Conservation (phyloP, 2,888 invertebrate species). For the Drosophila acutilabella region DNA sequence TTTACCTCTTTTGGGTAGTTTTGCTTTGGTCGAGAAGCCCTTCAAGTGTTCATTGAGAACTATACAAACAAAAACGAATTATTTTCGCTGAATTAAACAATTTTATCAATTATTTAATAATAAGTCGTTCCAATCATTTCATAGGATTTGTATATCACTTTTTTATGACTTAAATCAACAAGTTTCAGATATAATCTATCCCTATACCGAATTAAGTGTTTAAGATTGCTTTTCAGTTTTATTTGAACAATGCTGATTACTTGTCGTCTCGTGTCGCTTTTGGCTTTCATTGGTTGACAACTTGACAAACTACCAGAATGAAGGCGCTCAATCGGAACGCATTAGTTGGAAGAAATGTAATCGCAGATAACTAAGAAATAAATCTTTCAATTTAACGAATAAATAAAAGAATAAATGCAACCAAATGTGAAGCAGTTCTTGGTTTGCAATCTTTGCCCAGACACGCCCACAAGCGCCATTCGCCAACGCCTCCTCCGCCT, state of each 20-base stretch:
- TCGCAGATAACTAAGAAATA: slow-evolving; percentile 80
- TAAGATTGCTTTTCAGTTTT: background rate
- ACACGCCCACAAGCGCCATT: slow-evolving; percentile 17
- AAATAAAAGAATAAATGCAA: slow-evolving; percentile 73
- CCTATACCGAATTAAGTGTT: background rate
- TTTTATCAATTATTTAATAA: background rate
- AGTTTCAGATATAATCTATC: background rate
- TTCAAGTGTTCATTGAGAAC: slow-evolving; percentile 63
- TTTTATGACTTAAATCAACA: background rate
- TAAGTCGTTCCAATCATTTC: slow-evolving; percentile 9
- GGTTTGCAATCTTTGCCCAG: slow-evolving; percentile 48
- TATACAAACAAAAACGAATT: slow-evolving; percentile 29
- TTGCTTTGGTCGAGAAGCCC: slow-evolving; percentile 53
- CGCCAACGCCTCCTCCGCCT: slow-evolving; percentile 6
- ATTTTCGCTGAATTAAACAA: background rate
- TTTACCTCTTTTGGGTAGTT: slow-evolving; percentile 61
- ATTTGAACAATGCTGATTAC: slow-evolving; percentile 57
- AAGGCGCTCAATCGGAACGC: slow-evolving; percentile 74
- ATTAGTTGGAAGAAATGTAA: slow-evolving; percentile 73
- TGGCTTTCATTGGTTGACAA: slow-evolving; percentile 61
- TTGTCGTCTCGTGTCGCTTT: slow-evolving; percentile 34
- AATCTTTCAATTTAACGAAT: slow-evolving; percentile 84
- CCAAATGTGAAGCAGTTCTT: slow-evolving; percentile 73
- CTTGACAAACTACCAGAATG: slow-evolving; percentile 72
- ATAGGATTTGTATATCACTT: background rate